phyloP scores from a whole-genome alignment of 92 coral and sea anemone species.

The Ricordea florida region DNA sequence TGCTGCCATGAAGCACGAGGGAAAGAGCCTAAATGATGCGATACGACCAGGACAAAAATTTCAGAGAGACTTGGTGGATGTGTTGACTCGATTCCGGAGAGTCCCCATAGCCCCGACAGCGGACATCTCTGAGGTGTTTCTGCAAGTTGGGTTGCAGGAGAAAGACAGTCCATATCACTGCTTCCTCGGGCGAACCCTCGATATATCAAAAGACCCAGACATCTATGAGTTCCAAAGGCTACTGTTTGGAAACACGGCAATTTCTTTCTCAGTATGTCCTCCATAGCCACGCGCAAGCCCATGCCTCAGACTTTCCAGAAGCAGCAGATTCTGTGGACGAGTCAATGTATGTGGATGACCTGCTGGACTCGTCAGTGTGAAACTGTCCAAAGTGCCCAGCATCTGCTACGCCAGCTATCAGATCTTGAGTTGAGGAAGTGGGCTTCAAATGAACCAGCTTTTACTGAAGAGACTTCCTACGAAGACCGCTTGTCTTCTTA shows the following conservation, averaged over 20 bases:
- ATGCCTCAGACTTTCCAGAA: constrained; percentile 4
- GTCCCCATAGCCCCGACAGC: constrained; percentile 23
- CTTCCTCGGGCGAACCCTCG: constrained; percentile 26
- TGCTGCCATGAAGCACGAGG: constrained; percentile 11
- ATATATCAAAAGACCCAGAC: constrained; percentile 23
- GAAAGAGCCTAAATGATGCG: constrained; percentile 18
- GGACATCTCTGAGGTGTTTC: constrained; percentile 34
- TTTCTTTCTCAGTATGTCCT: constrained; percentile 38
- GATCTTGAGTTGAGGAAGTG: constrained; percentile 14
- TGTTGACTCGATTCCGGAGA: constrained; percentile 13
- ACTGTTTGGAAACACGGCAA: constrained; percentile 52
- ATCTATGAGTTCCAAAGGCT: constrained; percentile 44
- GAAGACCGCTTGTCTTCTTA: neutral
- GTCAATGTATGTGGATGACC: constrained; percentile 45
- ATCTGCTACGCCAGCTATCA: constrained; percentile 13
- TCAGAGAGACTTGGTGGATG: constrained; percentile 33
- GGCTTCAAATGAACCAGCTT: constrained; percentile 15
- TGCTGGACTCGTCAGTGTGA: constrained; percentile 42
- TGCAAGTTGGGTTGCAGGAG: constrained; percentile 16
- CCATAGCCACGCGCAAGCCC: constrained; percentile 21
- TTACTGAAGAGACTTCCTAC: constrained; percentile 10
- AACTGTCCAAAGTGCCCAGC: constrained; percentile 36
- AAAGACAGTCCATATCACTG: constrained; percentile 13
- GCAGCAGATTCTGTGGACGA: constrained; percentile 35
- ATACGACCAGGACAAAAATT: constrained; percentile 14